These are phyloP conservation scores for Edolisoma coerulescens DNA, from an alignment of 2,113 vertebrate genomes.

Conservation along the genomic window DNA sequence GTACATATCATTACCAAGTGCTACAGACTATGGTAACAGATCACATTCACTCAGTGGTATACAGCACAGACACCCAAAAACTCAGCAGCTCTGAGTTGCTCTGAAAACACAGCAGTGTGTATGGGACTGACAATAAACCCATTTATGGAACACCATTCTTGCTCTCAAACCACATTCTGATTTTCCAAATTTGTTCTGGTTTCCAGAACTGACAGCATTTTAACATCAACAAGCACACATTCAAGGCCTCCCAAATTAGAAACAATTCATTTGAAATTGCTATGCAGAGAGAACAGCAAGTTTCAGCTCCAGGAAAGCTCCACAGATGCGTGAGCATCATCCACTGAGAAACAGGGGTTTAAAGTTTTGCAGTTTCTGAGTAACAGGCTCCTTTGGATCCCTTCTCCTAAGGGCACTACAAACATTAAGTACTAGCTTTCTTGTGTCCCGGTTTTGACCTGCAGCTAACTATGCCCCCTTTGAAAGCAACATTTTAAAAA, in stretches of 20 bases:
- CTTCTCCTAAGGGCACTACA: background rate
- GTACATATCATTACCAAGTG: background rate
- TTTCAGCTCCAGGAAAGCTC: constrained; percentile 22
- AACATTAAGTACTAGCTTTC: background rate
- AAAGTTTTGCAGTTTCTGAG: background rate
- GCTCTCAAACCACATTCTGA: background rate
- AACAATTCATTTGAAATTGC: constrained; percentile 40
- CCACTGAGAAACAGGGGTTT: background rate
- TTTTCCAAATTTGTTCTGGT: constrained; percentile 16
- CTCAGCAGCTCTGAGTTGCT: background rate
- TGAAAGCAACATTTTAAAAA: background rate
- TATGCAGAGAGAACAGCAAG: constrained; percentile 42
- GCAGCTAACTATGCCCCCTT: background rate
- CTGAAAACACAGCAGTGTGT: background rate
- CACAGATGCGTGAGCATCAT: background rate
- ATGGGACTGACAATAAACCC: background rate
- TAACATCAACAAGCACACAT: constrained; percentile 20
- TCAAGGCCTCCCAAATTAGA: constrained; percentile 34
- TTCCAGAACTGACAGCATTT: constrained; percentile 29
- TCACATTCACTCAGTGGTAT: background rate
- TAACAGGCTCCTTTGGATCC: background rate
- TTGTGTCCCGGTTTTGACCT: background rate
- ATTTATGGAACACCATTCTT: background rate
- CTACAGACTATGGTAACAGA: background rate
- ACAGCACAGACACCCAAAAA: background rate